A percentile compares a stretch with the other conserved stretches of the same genome.
phyloP scores from a whole-genome alignment of 1,140 invertebrate genomes.

The Procambarus virginalis region DNA sequence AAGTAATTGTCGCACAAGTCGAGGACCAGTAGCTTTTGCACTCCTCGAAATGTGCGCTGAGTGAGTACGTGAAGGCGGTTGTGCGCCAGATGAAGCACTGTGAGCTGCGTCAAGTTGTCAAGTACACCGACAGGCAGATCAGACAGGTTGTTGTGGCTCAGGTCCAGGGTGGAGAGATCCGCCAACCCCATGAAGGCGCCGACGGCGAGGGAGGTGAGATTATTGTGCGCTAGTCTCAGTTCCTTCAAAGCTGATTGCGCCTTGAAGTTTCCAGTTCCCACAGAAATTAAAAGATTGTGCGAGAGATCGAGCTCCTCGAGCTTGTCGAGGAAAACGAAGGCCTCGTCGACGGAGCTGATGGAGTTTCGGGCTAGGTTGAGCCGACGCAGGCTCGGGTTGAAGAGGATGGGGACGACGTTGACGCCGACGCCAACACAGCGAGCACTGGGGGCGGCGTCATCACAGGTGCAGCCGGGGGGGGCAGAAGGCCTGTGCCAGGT shows the following conservation, averaged over 20 bases:
- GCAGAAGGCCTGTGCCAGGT: constrained; percentile 78
- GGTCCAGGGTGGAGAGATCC: constrained; percentile 43
- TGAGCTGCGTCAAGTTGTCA: constrained; percentile 50
- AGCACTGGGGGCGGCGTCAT: constrained; percentile 83
- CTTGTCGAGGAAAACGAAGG: constrained; percentile 72
- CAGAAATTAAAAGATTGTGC: constrained; percentile 76
- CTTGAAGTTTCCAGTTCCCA: constrained; percentile 87
- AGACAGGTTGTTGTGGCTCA: constrained; percentile 58
- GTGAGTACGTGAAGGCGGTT: constrained; percentile 63
- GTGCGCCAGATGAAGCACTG: constrained; percentile 52
- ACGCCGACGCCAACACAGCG: constrained; percentile 84
- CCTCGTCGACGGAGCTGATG: constrained; percentile 75
- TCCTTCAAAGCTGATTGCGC: constrained; percentile 78
- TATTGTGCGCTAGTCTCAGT: constrained; percentile 61
- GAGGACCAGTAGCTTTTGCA: constrained; percentile 33
- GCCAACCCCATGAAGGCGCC: constrained; percentile 54
- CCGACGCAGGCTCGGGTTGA: constrained; percentile 85
- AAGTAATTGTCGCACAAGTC: constrained; percentile 68
- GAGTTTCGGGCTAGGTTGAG: constrained; percentile 88
- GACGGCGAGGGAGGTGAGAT: constrained; percentile 41
- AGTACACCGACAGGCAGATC: constrained; percentile 52
- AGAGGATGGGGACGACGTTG: constrained; percentile 89
- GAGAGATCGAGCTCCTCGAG: constrained; percentile 72
- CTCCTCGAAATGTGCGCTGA: constrained; percentile 47
- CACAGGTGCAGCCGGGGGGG: constrained; percentile 85